These are phyloP conservation scores for Pelusios castaneus DNA, from an alignment of 2,113 vertebrate species.

Conservation along the genomic window DNA sequence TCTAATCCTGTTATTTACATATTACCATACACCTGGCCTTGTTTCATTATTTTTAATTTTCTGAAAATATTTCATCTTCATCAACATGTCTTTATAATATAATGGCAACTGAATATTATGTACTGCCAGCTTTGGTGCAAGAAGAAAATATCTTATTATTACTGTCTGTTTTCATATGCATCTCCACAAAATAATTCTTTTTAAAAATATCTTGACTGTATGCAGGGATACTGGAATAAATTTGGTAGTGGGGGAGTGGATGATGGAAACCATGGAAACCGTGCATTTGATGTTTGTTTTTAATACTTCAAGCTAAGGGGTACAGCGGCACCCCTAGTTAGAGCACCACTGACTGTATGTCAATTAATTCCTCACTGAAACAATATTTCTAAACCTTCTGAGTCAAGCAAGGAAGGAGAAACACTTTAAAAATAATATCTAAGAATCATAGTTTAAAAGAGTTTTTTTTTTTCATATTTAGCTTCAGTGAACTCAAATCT, in stretches of 20 bases:
- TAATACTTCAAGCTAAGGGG: too few species aligned
- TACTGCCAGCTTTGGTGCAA: background rate
- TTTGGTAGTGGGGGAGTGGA: too few species aligned
- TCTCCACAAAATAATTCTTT: background rate
- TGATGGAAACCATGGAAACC: too few species aligned
- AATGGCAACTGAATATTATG: background rate
- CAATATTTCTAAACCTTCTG: background rate
- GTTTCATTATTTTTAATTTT: slow-evolving; percentile 56
- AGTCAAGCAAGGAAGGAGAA: background rate
- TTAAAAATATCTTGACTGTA: background rate
- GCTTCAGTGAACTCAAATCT: background rate
- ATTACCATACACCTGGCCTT: slow-evolving; percentile 8
- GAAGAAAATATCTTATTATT: background rate
- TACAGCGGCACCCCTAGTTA: too few species aligned
- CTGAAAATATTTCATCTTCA: slow-evolving; percentile 27
- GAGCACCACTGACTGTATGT: background rate
- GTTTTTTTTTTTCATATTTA: background rate
- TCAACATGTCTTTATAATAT: slow-evolving; percentile 20
- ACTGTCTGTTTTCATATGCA: background rate
- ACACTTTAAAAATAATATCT: background rate
- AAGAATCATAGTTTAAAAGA: background rate
- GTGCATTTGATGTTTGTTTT: too few species aligned
- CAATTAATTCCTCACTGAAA: background rate
- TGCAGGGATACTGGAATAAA: too few species aligned
- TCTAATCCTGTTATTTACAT: slow-evolving; percentile 38